phyloP scores from a whole-genome alignment of 2,113 vertebrate genomes.

The Limanda limanda region DNA sequence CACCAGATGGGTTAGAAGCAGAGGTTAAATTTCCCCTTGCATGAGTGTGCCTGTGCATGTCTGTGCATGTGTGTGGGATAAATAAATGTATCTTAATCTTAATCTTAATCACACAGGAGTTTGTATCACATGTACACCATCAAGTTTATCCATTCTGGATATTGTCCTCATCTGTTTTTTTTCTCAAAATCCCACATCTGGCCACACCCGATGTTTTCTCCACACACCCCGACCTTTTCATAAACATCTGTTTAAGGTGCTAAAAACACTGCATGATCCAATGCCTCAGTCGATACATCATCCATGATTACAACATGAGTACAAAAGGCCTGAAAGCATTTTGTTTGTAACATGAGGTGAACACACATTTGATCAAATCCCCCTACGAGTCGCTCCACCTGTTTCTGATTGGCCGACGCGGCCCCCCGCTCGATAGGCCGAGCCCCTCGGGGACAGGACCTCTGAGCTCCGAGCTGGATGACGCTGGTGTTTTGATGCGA shows the following conservation, averaged over 20 bases:
- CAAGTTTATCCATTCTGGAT: neutral
- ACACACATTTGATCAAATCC: slow-evolving; percentile 50
- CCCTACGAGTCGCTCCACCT: slow-evolving; percentile 1
- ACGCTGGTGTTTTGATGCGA: slow-evolving; percentile 7
- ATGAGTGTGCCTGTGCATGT: too few relatives aligned
- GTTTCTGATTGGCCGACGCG: slow-evolving; percentile 27
- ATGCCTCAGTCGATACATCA: slow-evolving; percentile 36
- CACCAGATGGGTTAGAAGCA: too few relatives aligned
- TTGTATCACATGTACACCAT: neutral
- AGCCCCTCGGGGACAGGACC: slow-evolving; percentile 20
- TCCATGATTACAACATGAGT: slow-evolving; percentile 31
- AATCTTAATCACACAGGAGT: neutral
- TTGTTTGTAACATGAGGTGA: slow-evolving; percentile 49
- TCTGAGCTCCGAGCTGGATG: slow-evolving; percentile 1
- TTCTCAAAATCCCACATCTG: neutral
- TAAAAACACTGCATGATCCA: neutral
- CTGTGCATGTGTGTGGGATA: too few relatives aligned
- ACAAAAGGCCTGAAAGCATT: slow-evolving; percentile 29
- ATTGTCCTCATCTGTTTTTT: neutral
- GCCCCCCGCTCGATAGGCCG: slow-evolving; percentile 19
- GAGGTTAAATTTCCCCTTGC: too few relatives aligned
- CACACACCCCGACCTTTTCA: neutral
- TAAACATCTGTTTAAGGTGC: neutral
- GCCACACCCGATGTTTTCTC: neutral
- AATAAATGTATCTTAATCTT: too few relatives aligned